A percentile compares a stretch with the other conserved stretches of the same genome.
These are phyloP conservation scores for Saccostrea echinata DNA, from an alignment of 1,140 invertebrate species.

Conservation along the genomic window DNA sequence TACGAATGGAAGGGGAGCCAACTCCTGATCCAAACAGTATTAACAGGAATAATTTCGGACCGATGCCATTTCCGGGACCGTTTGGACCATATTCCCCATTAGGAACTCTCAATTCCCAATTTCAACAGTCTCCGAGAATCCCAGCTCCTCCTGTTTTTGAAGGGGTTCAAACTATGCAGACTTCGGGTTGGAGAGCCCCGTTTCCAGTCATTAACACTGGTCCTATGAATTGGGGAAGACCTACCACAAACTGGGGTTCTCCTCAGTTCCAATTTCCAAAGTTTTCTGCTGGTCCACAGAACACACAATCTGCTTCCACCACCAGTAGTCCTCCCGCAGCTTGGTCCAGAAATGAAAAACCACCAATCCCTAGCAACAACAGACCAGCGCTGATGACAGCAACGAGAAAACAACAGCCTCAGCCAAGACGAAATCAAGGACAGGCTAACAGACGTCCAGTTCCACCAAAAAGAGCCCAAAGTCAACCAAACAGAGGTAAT, in stretches of 20 bases:
- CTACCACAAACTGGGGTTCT: neutral
- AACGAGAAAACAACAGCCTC: neutral
- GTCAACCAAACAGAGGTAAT: too few species aligned
- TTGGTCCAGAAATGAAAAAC: slow-evolving; percentile 3
- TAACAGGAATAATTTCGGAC: neutral
- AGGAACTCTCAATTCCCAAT: neutral
- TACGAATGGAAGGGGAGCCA: neutral
- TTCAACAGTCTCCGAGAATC: slow-evolving; percentile 11
- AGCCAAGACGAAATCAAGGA: too few species aligned
- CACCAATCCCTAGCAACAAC: neutral
- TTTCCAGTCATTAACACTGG: neutral
- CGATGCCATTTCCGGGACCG: neutral
- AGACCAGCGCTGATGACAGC: neutral
- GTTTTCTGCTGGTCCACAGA: neutral
- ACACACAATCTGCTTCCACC: neutral
- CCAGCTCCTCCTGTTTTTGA: slow-evolving; percentile 7
- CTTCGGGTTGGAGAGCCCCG: neutral
- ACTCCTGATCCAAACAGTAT: slow-evolving; percentile 4
- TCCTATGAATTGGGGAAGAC: neutral
- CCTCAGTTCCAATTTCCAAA: neutral
- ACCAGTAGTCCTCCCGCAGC: neutral
- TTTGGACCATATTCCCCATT: slow-evolving; percentile 15
- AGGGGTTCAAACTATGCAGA: neutral
- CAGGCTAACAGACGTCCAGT: too few species aligned
- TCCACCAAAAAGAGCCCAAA: too few species aligned